Base-by-base conservation (phyloP, 1,140 invertebrate species). In the Bilobella aurantiaca region DNA sequence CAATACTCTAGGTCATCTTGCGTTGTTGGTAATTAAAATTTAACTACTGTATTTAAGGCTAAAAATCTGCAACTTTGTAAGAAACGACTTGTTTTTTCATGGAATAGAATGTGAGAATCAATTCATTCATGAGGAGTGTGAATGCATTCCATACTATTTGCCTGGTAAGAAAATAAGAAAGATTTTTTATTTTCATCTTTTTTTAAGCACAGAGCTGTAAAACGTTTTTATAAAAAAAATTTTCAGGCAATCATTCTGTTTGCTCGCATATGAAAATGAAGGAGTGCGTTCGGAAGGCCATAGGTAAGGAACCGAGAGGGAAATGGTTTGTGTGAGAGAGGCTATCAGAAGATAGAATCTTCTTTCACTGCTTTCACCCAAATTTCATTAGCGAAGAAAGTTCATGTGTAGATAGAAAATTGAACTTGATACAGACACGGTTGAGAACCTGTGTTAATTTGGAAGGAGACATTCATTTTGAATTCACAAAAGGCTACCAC, bases 31-130 rank as follows among this genome's bases (percentile, higher is more conserved):
- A 72, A 67, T 58, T 69, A 73, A 62, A 67, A 42, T n/a, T 42
- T 42, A 8, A 42, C 37, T n/a, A 42, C 37, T 42, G 34, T 12
- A 8, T 18, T 42, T 12, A 8, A 42, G 18, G 18, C 18, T 42
- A 18, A 42, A 18, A 18, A 42, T 12, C 8, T 18, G 34, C 8
- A 42, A 42, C 8, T 42, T 8, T 8, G 67, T 57, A 8, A 5
- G 8, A 12, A 8, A 57, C 21, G 27, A 8, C 12, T 57, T 57
- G 5, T 29, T 29, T 59, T 59, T 29, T 14, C 28, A n/a, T 62
- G 60, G n/a, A n/a, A n/a, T 70, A 5, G 72, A 73, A 61, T 73
- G 72, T 58, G 72, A 73, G 64, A 73, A 58, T 42, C 62, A 72
- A 28, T 72, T 64, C 37, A 66, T 73, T 47, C 58, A 32, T 58